Evolutionary conservation across 2,113 vertebrate genomes (phyloP), one percentile per base, ranked within the genome.

Genomic region (Telmatochromis sp.): DNA sequence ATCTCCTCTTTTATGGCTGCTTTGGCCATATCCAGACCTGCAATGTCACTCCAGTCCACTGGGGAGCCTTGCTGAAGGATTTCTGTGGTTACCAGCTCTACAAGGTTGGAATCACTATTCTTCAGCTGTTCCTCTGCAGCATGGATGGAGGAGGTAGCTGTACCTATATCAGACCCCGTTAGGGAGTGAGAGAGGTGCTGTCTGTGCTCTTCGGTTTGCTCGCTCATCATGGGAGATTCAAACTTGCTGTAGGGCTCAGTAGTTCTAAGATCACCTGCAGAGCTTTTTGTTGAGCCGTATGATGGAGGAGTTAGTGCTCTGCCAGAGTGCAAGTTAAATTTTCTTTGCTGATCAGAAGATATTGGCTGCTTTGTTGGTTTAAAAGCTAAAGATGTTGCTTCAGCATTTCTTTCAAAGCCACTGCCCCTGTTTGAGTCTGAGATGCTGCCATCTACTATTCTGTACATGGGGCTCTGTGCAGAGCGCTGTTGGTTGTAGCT

Each of bases 401-500:
- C 98, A 93, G 97, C 94, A 95, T 95, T 98, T 97, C 99, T 98
- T 96, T 99, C 98, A 97, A 99, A 99, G 92, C 98, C 97, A 94
- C 97, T 98, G 94, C 97, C 98, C 94, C 99, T 96, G 96, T 95
- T 98, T 92, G 98, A 97, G 96, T 98, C 98, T 93, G 98, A 97
- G 96, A 98, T 95, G 95, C 97, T 97, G 95, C 97, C 98, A 96
- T 99, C 98, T 89, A 98, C 94, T 97, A 98, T 97, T 95, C 98
- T 97, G 95, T 99, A 99, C 98, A 99, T 98, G 57, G 99, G 99
- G 94, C 98, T 99, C 93, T 99, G 98, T 86, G 98, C 97, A 37
- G 98, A 98, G 96, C 98, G 98, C 96, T 99, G 99, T 97, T 99
- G 99, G 97, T 97, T 98, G 93, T 99, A 99, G 97, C 95, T 98